These are phyloP conservation scores for Nyctalus aviator DNA, from an alignment of 2,797 vertebrate species.

Conservation along the genomic window DNA sequence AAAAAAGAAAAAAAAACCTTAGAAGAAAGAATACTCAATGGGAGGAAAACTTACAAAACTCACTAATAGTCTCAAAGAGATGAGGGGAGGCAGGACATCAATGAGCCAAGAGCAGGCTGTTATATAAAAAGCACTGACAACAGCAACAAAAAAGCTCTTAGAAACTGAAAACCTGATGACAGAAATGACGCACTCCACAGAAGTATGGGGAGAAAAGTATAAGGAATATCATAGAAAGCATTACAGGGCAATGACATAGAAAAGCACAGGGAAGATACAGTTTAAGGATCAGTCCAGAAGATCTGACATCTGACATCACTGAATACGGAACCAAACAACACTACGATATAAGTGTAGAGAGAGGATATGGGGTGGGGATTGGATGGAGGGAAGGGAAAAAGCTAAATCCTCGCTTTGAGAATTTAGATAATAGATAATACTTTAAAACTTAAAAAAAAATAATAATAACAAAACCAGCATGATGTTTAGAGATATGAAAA, in stretches of 20 bases:
- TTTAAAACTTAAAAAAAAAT: not conserved
- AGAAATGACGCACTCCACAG: not conserved
- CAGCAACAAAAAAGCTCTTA: not conserved
- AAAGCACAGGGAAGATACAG: not conserved
- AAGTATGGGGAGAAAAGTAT: not conserved
- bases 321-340: not conserved
- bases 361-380: not conserved
- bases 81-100: not conserved
- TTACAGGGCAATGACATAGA: not conserved
- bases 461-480: not conserved
- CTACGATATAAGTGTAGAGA: rapidly evolving
- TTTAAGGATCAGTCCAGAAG: not conserved
- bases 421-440: not conserved
- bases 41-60: not conserved
- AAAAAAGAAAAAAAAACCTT: not conserved
- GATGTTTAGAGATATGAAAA: not conserved
- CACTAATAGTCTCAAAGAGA: constrained; percentile 5
- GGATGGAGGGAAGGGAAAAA: not conserved
- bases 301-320: not conserved
- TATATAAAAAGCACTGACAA: not conserved
- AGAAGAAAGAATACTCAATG: not conserved
- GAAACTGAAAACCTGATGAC: not conserved
- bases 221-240: constrained; percentile 13
- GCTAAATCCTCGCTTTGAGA: not conserved
- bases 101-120: not conserved